Conservation (phyloP, 2,113 vertebrate genomes). For the Prionailurus bengalensis region DNA sequence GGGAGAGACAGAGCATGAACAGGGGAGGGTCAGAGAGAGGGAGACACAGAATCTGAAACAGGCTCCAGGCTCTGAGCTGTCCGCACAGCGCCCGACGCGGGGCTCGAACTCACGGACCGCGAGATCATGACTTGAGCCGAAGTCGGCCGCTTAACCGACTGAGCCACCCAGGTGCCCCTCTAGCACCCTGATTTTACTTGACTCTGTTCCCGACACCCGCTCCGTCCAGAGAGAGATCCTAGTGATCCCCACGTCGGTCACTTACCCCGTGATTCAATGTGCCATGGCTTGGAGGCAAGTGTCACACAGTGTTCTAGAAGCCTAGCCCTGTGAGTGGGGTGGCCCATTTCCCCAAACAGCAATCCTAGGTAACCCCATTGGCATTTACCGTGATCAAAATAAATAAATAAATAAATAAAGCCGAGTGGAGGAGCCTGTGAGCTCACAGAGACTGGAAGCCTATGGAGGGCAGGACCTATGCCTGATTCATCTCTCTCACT, state of each 20-base stretch:
- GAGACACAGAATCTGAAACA: too few species aligned
- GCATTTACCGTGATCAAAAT: background rate
- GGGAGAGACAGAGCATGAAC: too few species aligned
- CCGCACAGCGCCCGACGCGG: fast-evolving
- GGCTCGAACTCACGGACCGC: too few species aligned
- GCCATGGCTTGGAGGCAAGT: background rate
- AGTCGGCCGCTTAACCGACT: too few species aligned
- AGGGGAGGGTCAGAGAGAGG: too few species aligned
- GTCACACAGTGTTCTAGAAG: background rate
- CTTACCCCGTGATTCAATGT: background rate
- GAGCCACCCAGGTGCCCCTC: background rate
- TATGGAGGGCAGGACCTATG: background rate
- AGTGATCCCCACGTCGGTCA: background rate
- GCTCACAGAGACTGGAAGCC: background rate
- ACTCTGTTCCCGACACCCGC: background rate
- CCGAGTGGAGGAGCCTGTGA: background rate
- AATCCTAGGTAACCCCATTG: background rate
- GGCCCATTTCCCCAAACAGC: background rate
- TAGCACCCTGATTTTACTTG: background rate
- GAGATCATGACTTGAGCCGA: too few species aligned
- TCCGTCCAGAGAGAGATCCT: background rate
- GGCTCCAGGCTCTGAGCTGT: too few species aligned
- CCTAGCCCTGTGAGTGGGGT: background rate
- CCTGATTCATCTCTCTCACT: background rate
- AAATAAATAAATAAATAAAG: too few species aligned